Percentiles rank a stretch among this genome's conserved stretches.
Evolutionary conservation across 35 echinoderm and acorn worm genomes (phyloP).

Genomic region (Apostichopus japonicus): DNA sequence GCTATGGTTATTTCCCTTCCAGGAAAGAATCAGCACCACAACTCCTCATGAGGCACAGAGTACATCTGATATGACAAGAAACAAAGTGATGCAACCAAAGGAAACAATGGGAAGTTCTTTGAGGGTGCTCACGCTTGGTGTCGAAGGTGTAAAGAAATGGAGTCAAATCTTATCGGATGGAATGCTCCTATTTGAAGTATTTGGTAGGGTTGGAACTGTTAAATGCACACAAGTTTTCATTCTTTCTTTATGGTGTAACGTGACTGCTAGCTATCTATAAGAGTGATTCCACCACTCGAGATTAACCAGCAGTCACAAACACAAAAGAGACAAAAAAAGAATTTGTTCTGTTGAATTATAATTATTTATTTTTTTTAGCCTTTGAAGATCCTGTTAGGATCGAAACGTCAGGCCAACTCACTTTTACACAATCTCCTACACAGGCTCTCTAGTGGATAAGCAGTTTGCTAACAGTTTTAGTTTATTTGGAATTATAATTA

Average conservation of each 20-base stretch:
- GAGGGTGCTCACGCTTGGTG: conserved; percentile 38
- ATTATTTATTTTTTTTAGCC: no score
- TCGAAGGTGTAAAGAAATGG: conserved; percentile 54
- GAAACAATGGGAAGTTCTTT: neutral
- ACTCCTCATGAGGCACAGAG: neutral
- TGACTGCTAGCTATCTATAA: no score
- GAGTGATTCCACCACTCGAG: no score
- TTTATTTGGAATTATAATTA: neutral
- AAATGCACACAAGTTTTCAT: neutral
- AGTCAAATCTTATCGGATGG: conserved; percentile 46
- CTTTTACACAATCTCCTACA: no score
- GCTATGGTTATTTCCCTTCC: neutral
- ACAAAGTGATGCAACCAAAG: neutral
- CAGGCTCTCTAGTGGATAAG: no score
- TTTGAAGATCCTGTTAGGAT: no score
- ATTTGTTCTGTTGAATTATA: no score
- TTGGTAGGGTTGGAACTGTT: conserved; percentile 24
- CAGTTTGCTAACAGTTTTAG: no score
- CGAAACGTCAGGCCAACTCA: no score
- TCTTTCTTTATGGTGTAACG: no score
- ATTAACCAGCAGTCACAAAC: neutral
- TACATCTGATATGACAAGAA: neutral
- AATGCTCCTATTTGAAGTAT: conserved; percentile 51
- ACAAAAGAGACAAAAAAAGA: neutral
- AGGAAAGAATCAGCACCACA: neutral